Conservation (phyloP, 2,888 invertebrate genomes). For the Taphrorychus bicolor region DNA sequence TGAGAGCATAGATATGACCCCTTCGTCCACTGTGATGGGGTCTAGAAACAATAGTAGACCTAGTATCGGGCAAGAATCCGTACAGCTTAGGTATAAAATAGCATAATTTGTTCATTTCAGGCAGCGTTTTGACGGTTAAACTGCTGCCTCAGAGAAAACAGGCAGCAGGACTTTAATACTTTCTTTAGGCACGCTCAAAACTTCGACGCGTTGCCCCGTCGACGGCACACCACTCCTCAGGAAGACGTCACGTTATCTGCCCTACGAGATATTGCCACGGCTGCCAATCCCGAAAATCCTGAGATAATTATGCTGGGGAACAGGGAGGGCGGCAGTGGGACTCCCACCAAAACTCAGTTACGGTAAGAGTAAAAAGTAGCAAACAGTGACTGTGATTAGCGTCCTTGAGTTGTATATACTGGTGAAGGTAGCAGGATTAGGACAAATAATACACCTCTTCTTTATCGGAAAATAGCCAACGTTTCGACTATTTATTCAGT, state of each 20-base stretch:
- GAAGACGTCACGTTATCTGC: slow-evolving; percentile 22
- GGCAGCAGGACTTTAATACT: slow-evolving; percentile 14
- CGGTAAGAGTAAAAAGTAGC: no score
- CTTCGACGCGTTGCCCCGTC: slow-evolving; percentile 18
- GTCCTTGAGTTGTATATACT: no score
- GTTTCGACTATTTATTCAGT: no score
- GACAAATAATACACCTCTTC: no score
- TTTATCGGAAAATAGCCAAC: no score
- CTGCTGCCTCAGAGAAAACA: not conserved
- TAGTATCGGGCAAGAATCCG: slow-evolving; percentile 26
- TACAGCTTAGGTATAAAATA: slow-evolving; percentile 28
- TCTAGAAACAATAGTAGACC: slow-evolving; percentile 34
- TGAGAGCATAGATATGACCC: slow-evolving; percentile 61
- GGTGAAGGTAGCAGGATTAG: no score
- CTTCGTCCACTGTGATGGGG: slow-evolving; percentile 59
- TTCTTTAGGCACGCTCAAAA: slow-evolving; percentile 30
- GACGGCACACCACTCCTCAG: slow-evolving; percentile 18
- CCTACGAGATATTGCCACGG: slow-evolving; percentile 27
- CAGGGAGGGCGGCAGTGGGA: slow-evolving; percentile 22
- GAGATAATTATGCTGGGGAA: slow-evolving; percentile 32
- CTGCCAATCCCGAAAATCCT: slow-evolving; percentile 33
- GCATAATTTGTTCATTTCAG: not conserved
- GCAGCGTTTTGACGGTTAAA: not conserved
- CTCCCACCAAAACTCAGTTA: slow-evolving; percentile 34
- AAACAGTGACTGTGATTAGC: no score